A percentile compares a stretch with the other conserved stretches of the same genome.
Evolutionary conservation across 2,113 vertebrate species (phyloP).

Genomic region (Carassius auratus): DNA sequence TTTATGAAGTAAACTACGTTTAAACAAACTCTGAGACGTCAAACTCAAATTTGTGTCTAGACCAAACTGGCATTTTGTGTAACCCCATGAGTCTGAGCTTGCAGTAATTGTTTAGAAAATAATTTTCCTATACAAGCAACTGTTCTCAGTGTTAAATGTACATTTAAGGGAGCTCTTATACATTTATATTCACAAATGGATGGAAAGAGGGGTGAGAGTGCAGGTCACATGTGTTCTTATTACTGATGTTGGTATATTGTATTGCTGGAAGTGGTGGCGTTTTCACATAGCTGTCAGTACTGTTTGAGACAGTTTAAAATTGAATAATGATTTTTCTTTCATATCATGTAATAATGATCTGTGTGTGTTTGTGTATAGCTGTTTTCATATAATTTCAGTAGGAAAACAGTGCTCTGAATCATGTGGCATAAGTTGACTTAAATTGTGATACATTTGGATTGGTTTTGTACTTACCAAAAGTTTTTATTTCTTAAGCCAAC

Average conservation of each 20-base stretch:
- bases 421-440: background rate
- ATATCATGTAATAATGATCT: background rate
- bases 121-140: background rate
- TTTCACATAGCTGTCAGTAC: background rate
- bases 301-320: background rate
- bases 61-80: background rate
- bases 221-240: background rate
- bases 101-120: constrained; percentile 20
- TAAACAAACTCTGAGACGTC: background rate
- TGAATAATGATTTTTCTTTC: background rate
- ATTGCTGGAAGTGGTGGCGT: background rate
- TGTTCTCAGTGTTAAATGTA: background rate
- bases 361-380: background rate
- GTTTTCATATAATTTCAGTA: background rate
- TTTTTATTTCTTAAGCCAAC: background rate
- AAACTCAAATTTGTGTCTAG: constrained; percentile 6
- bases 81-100: background rate
- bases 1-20: background rate
- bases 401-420: background rate
- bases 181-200: background rate
- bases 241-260: background rate
- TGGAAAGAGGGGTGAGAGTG: too few relatives aligned
- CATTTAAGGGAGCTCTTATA: background rate
- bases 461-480: background rate
- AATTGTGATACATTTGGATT: background rate